Conservation (phyloP, 2,888 invertebrate genomes). For the Drosophila mettleri region DNA sequence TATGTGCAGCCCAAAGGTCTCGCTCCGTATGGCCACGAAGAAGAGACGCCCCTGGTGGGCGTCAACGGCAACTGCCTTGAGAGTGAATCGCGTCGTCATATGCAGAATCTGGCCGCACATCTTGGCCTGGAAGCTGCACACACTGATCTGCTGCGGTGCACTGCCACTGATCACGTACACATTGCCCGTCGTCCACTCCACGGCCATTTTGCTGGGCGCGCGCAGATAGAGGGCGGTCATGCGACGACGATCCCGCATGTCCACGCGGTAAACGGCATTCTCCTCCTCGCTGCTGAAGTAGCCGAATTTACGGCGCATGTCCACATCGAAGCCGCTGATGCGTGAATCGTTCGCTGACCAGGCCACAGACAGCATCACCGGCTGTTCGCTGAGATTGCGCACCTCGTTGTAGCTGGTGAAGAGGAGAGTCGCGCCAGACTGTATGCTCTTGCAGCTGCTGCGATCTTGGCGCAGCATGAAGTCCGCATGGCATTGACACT, state of each 20-base stretch:
- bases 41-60: conserved; percentile 87
- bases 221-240: conserved; percentile 83
- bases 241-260: conserved; percentile 60
- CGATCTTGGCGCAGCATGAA: conserved; percentile 86
- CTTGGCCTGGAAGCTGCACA: conserved; percentile 86
- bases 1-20: conserved; percentile 84
- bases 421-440: conserved; percentile 86
- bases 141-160: conserved; percentile 84
- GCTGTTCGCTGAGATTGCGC: conserved; percentile 85
- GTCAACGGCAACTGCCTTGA: conserved; percentile 88
- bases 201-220: conserved; percentile 87
- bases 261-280: conserved; percentile 84
- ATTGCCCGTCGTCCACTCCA: conserved; percentile 89
- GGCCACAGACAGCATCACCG: conserved; percentile 80
- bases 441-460: conserved; percentile 89
- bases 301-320: conserved; percentile 84
- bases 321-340: conserved; percentile 87
- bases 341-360: conserved; percentile 85
- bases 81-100: conserved; percentile 85
- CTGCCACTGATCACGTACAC: conserved; percentile 88
- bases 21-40: conserved; percentile 86
- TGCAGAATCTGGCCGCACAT: conserved; percentile 87
- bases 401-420: conserved; percentile 87
- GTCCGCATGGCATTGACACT: conserved; percentile 82
- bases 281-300: conserved; percentile 86